A percentile compares a stretch with the other conserved stretches of the same genome.
Evolutionary conservation across 2,113 vertebrate genomes (phyloP).

Genomic region (Brachyhypopomus gauderio): DNA sequence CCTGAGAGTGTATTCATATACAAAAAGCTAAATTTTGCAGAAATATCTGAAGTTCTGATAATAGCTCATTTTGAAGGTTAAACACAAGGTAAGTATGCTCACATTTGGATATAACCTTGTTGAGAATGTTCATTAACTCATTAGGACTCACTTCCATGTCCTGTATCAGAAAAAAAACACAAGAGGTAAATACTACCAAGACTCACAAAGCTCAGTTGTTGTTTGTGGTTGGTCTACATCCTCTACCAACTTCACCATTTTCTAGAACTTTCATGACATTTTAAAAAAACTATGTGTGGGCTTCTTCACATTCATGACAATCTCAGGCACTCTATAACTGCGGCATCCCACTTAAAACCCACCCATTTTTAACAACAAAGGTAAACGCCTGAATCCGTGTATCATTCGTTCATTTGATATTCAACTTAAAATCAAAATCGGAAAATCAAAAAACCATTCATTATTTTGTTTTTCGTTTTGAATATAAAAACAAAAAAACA

Average conservation of each 20-base stretch:
- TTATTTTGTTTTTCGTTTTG: too few species aligned
- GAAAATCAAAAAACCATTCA: too few species aligned
- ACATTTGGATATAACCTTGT: constrained; percentile 88
- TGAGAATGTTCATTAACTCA: constrained; percentile 90
- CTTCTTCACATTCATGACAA: background rate
- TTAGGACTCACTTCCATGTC: constrained; percentile 91
- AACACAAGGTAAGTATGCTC: constrained; percentile 60
- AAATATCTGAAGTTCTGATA: background rate
- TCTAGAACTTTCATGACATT: too few species aligned
- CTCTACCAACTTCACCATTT: too few species aligned
- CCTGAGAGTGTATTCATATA: too few species aligned
- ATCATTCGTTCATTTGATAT: too few species aligned
- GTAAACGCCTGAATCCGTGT: too few species aligned
- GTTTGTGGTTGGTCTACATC: background rate
- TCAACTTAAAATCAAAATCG: too few species aligned
- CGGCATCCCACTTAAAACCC: background rate
- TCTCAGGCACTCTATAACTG: background rate
- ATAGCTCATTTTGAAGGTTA: background rate
- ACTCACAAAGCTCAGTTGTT: background rate
- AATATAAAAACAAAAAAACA: too few species aligned
- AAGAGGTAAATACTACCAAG: background rate
- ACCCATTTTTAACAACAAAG: background rate
- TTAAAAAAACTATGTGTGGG: too few species aligned
- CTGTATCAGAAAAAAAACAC: constrained; percentile 63
- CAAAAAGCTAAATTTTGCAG: background rate